A percentile compares a stretch with the other conserved stretches of the same genome.
phyloP scores from a whole-genome alignment of 2,888 invertebrate species.

The Ametastegia equiseti region DNA sequence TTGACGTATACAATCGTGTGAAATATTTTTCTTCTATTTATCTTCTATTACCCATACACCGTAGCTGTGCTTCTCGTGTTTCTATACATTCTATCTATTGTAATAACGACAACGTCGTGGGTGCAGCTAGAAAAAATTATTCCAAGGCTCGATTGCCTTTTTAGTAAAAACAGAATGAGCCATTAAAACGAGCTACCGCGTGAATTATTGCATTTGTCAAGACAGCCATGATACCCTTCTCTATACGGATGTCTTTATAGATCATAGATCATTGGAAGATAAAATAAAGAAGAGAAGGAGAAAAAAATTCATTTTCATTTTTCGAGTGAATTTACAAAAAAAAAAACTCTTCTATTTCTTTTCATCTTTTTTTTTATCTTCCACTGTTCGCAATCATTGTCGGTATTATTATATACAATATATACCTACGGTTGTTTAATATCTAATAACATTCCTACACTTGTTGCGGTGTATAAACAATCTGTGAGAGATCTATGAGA shows the following conservation, averaged over 20 bases:
- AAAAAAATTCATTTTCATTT: too few relatives aligned
- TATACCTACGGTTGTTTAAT: conserved; percentile 5
- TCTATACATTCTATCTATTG: background rate
- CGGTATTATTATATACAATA: too few relatives aligned
- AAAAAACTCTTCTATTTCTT: too few relatives aligned
- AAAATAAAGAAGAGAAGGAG: too few relatives aligned
- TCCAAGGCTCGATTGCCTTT: conserved; percentile 39
- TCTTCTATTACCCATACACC: background rate
- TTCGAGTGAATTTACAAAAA: too few relatives aligned
- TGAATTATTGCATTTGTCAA: background rate
- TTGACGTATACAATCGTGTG: background rate
- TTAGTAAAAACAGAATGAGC: background rate
- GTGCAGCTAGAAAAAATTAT: conserved; percentile 28
- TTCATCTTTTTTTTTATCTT: too few relatives aligned
- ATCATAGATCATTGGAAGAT: background rate
- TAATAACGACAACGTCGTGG: background rate
- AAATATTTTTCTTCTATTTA: background rate
- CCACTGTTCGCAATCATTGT: too few relatives aligned
- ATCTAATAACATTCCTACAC: conserved; percentile 25
- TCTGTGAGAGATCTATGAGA: conserved; percentile 41
- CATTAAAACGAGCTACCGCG: conserved; percentile 5
- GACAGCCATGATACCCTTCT: background rate
- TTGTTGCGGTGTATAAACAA: conserved; percentile 24
- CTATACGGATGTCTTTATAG: background rate
- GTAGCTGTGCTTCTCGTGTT: background rate